phyloP scores from a whole-genome alignment of 2,113 vertebrate species.

The Oncorhynchus masou region DNA sequence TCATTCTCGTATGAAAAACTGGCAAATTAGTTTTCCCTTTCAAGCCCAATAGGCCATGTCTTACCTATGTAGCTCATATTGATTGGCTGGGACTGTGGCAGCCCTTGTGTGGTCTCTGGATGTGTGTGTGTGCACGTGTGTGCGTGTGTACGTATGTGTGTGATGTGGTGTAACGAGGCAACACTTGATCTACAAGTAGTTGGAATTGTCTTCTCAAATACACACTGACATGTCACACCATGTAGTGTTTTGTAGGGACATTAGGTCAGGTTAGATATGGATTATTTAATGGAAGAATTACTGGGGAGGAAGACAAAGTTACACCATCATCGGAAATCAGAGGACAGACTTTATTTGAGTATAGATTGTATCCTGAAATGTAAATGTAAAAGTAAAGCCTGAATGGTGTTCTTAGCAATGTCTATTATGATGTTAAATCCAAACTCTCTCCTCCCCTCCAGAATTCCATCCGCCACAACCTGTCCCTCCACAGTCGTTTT shows the following conservation, averaged over 20 bases:
- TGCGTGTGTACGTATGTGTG: no score
- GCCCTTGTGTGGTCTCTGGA: not conserved
- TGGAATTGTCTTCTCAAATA: not conserved
- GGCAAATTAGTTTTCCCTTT: conserved; percentile 6
- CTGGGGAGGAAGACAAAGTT: no score
- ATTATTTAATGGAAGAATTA: not conserved
- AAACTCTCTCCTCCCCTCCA: conserved; percentile 51
- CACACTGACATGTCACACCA: not conserved
- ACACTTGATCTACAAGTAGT: no score
- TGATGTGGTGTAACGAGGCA: no score
- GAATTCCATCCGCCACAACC: conserved; percentile 98
- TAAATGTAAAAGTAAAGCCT: not conserved
- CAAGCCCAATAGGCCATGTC: conserved; percentile 10
- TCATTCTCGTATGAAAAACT: conserved; percentile 19
- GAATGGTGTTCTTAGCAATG: not conserved
- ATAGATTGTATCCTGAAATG: not conserved
- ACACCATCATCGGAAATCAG: no score
- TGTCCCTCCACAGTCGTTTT: conserved; percentile 96
- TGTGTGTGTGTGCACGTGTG: no score
- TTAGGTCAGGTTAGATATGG: not conserved
- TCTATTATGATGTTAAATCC: not conserved
- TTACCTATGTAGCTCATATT: not conserved
- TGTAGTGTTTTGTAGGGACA: not conserved
- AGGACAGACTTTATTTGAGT: no score
- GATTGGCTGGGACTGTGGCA: no score